Percentiles rank a stretch among this genome's conserved stretches.
These are phyloP conservation scores for Hippocampus barbouri DNA, from an alignment of 2,113 vertebrate genomes.

Conservation along the genomic window DNA sequence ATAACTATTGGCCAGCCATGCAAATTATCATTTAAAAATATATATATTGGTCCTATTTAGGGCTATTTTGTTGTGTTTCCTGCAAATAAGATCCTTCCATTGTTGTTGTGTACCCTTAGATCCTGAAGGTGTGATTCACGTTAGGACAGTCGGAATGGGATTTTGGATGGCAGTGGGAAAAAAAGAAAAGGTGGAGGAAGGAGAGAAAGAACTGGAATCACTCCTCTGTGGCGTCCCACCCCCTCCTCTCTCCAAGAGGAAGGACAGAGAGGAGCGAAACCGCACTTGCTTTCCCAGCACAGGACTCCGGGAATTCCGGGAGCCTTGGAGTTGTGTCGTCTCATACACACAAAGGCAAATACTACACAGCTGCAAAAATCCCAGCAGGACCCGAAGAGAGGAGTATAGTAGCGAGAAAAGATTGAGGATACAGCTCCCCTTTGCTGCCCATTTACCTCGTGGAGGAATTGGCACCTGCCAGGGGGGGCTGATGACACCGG, in stretches of 20 bases:
- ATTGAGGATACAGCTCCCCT: conserved; percentile 23
- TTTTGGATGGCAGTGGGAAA: conserved; percentile 6
- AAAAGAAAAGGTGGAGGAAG: conserved; percentile 17
- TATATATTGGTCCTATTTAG: background rate
- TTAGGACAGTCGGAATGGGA: conserved; percentile 28
- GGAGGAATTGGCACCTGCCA: conserved; percentile 67
- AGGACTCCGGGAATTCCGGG: conserved; percentile 64
- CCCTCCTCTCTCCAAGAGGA: conserved; percentile 56
- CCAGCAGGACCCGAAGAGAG: conserved; percentile 21
- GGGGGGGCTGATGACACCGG: conserved; percentile 22
- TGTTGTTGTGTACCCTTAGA: background rate
- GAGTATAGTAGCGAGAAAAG: conserved; percentile 19
- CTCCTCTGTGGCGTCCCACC: conserved; percentile 63
- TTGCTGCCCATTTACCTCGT: conserved; percentile 31
- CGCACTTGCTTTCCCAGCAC: conserved; percentile 48
- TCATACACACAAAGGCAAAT: conserved; percentile 11
- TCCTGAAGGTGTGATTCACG: conserved; percentile 19
- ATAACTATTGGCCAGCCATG: background rate
- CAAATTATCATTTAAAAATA: background rate
- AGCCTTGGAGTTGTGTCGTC: conserved; percentile 55
- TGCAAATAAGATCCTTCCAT: background rate
- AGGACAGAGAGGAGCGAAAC: conserved; percentile 41
- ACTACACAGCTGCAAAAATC: conserved; percentile 29
- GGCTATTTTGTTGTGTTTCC: background rate
- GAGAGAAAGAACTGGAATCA: conserved; percentile 54